Evolutionary conservation across 2,888 invertebrate genomes (phyloP).

Genomic region (Tethea ocularis): DNA sequence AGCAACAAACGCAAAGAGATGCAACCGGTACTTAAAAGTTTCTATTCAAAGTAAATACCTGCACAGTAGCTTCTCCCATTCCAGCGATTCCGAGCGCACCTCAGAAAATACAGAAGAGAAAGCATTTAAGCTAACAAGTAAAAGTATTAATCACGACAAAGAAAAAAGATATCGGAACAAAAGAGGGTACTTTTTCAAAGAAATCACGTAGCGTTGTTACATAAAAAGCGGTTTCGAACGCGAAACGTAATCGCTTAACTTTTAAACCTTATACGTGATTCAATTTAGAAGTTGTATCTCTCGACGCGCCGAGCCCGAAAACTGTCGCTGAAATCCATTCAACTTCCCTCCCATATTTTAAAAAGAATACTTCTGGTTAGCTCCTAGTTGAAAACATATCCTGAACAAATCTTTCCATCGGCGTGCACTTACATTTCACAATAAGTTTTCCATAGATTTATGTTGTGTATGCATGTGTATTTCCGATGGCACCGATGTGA

Average conservation of each 20-base stretch:
- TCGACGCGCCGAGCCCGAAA: constrained; percentile 59
- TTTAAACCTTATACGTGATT: constrained; percentile 83
- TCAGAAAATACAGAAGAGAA: constrained; percentile 47
- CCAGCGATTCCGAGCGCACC: constrained; percentile 12
- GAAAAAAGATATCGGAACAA: constrained; percentile 64
- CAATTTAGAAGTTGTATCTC: constrained; percentile 79
- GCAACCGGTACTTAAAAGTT: background rate
- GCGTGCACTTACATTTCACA: constrained; percentile 10
- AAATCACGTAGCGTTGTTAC: constrained; percentile 72
- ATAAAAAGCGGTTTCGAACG: constrained; percentile 75
- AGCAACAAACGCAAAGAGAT: background rate
- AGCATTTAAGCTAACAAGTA: constrained; percentile 62
- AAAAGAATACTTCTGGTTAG: constrained; percentile 50
- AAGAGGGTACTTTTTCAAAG: constrained; percentile 61
- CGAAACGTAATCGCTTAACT: constrained; percentile 80
- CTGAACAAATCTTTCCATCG: constrained; percentile 35
- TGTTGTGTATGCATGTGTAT: constrained; percentile 7
- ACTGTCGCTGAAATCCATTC: constrained; percentile 71
- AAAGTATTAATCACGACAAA: constrained; percentile 46
- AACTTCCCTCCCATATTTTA: constrained; percentile 70
- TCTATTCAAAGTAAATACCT: background rate
- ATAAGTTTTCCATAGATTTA: constrained; percentile 9
- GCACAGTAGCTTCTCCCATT: background rate
- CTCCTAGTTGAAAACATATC: constrained; percentile 41
- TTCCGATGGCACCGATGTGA: constrained; percentile 28